These are phyloP conservation scores for Poecilia velifera DNA, from an alignment of 2,797 vertebrate species.

Conservation along the genomic window DNA sequence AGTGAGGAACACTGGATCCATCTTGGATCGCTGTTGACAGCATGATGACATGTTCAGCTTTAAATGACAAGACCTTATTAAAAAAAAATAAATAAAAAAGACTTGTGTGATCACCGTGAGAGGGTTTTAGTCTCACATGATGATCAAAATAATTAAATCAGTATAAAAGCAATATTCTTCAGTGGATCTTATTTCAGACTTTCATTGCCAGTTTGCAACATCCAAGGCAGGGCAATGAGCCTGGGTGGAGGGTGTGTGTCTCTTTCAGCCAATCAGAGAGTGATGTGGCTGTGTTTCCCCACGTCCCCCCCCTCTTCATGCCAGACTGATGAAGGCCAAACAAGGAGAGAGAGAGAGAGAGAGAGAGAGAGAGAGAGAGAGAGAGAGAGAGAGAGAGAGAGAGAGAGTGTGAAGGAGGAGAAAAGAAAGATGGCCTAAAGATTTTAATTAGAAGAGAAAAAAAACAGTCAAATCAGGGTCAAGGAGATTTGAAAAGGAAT, in stretches of 20 bases:
- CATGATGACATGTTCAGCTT: slow-evolving; percentile 38
- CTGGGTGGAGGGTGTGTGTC: slow-evolving; percentile 56
- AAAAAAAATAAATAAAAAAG: neutral
- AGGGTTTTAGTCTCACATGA: slow-evolving; percentile 6
- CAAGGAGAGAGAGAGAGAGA: slow-evolving; percentile 26
- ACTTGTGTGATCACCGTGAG: neutral
- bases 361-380: slow-evolving; percentile 27
- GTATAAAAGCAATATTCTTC: slow-evolving; percentile 1
- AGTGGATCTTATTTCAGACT: slow-evolving; percentile 25
- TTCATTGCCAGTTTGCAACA: slow-evolving; percentile 22
- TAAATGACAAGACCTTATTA: neutral
- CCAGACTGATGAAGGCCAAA: slow-evolving; percentile 49
- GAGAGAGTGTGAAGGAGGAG: slow-evolving; percentile 26
- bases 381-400: slow-evolving; percentile 28
- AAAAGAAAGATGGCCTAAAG: slow-evolving; percentile 18
- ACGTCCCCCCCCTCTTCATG: slow-evolving; percentile 14
- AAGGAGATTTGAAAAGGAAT: slow-evolving; percentile 21
- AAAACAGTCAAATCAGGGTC: slow-evolving; percentile 8
- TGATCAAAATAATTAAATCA: slow-evolving; percentile 3
- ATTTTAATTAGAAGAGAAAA: slow-evolving; percentile 29
- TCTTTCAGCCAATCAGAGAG: slow-evolving; percentile 56
- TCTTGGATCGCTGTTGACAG: slow-evolving; percentile 37
- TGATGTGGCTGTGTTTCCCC: slow-evolving; percentile 4
- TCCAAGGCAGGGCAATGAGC: slow-evolving; percentile 22
- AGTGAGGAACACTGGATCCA: slow-evolving; percentile 23